Evolutionary conservation across 1,140 invertebrate genomes (phyloP).

Genomic region (Andrena cerasifolii): DNA sequence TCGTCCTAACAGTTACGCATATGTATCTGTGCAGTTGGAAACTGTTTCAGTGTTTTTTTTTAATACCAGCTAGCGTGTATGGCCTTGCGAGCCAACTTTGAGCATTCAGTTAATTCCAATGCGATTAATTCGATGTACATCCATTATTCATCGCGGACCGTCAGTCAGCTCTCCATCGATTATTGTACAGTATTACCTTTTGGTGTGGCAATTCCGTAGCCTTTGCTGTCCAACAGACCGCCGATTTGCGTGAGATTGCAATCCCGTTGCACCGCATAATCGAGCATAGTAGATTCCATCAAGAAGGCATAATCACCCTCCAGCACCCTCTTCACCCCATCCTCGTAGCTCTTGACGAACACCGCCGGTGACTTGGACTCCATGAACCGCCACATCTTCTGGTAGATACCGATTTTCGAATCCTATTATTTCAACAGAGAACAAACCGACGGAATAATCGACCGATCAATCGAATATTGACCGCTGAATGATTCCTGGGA

Average conservation of each 20-base stretch:
- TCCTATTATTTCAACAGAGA: slow-evolving; percentile 84
- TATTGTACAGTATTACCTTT: slow-evolving; percentile 83
- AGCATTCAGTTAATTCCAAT: too few relatives aligned
- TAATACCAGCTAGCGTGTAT: too few relatives aligned
- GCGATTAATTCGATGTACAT: too few relatives aligned
- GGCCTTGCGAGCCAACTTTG: too few relatives aligned
- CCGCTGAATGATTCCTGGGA: too few relatives aligned
- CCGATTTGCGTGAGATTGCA: slow-evolving; percentile 99
- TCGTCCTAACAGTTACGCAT: too few relatives aligned
- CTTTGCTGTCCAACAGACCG: slow-evolving; percentile 96
- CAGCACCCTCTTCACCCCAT: slow-evolving; percentile 93
- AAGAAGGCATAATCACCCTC: slow-evolving; percentile 98
- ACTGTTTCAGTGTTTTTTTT: too few relatives aligned
- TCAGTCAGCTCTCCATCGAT: too few relatives aligned
- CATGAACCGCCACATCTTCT: slow-evolving; percentile 99
- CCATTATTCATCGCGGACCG: too few relatives aligned
- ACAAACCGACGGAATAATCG: not conserved
- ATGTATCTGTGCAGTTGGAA: too few relatives aligned
- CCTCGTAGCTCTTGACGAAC: slow-evolving; percentile 94
- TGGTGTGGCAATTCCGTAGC: slow-evolving; percentile 94
- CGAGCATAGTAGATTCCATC: slow-evolving; percentile 99
- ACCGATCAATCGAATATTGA: not conserved
- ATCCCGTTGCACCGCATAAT: slow-evolving; percentile 97
- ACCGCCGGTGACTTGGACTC: slow-evolving; percentile 91
- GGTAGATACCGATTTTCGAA: slow-evolving; percentile 97